Base-by-base conservation (phyloP, 2,113 vertebrate genomes). In the Chloroceryle aenea region DNA sequence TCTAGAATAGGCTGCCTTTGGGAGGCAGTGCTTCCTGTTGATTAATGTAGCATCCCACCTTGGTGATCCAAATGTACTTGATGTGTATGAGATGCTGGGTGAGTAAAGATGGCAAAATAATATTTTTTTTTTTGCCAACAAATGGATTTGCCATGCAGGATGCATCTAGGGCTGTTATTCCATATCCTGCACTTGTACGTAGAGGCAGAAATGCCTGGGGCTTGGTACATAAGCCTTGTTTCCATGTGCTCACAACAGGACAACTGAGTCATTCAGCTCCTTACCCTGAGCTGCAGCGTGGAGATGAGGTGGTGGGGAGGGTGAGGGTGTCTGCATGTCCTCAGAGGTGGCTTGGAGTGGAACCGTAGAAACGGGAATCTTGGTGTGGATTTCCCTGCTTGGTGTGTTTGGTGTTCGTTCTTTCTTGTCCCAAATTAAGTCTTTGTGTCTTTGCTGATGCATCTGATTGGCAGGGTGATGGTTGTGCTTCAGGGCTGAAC, bases 1-100 rank as follows among this genome's bases (percentile, higher is more conserved):
- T 80, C 45, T 76, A 91, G 56, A 93, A 36, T 27, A 53, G 84
- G 66, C 66, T 94, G 84, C 81, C 34, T 56, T 93, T 47, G 81
- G 84, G 78, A 89, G 40, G 43, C 78, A 69, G 14, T 15, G 71
- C 87, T 95, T 95, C 94, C 86, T 89, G 73, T 67, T 91, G 76
- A 92, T 90, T 91, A 92, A 59, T 89, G 72, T 92, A 86, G 61
- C 80, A 87, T 81, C 68, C 55, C 64, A 93, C 86, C 86, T 79
- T 82, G 67, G 56, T 87, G 62, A 95, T 91, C 81, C 74, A 68
- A 69, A 23, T 32, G 53, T 73, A 26, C 77, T 75, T 42, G 73
- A 27, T 89, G 69, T 40, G 25, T 45, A 7, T 68, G 77, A 85
- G 81, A 64, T 53, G 56, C 47, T n/a, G 78, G 19, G 30, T 76